Evolutionary conservation across 2,113 vertebrate genomes (phyloP).

Genomic region (Plecotus auritus): DNA sequence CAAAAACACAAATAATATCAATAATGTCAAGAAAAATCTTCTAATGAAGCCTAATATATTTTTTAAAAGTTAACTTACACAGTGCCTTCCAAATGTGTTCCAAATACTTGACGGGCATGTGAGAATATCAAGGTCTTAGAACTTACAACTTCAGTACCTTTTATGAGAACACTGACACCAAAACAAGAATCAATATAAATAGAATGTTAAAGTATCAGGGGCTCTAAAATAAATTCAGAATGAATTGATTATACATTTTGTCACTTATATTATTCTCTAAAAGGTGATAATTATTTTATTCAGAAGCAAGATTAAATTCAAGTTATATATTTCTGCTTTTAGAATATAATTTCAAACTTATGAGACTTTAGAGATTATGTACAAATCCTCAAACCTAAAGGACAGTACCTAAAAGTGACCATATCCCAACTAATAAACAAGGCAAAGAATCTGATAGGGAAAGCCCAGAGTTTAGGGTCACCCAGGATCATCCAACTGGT

Average conservation of each 20-base stretch:
- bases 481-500: neutral
- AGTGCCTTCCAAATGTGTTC: neutral
- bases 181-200: neutral
- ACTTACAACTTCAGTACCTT: neutral
- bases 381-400: neutral
- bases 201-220: neutral
- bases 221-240: constrained; percentile 5
- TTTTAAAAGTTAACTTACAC: neutral
- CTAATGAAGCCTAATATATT: neutral
- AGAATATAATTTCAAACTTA: neutral
- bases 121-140: constrained; percentile 13
- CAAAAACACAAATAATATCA: neutral
- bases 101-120: neutral
- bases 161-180: neutral
- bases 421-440: constrained; percentile 8
- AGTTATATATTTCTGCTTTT: constrained; percentile 12
- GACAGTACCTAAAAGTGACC: neutral
- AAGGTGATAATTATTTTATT: neutral
- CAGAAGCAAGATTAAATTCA: neutral
- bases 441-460: neutral
- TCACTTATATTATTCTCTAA: neutral
- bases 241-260: neutral
- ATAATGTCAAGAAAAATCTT: neutral
- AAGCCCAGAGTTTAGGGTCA: neutral
- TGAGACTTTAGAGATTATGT: neutral